Evolutionary conservation across 2,113 vertebrate species (phyloP).

Genomic region (Proteles cristata): DNA sequence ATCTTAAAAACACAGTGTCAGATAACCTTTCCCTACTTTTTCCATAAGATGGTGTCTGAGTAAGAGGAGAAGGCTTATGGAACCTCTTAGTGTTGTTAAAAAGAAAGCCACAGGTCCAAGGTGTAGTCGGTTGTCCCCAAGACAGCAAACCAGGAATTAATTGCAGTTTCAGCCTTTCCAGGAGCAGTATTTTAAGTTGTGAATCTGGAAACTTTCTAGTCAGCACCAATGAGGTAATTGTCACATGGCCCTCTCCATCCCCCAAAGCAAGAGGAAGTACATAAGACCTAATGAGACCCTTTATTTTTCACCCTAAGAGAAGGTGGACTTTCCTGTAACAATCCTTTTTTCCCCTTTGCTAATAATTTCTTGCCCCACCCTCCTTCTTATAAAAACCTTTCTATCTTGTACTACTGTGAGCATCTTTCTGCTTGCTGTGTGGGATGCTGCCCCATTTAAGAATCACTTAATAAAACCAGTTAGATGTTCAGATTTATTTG

Average conservation of each 20-base stretch:
- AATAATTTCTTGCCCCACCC: neutral
- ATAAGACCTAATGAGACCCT: neutral
- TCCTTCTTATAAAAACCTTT: neutral
- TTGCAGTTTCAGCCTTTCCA: neutral
- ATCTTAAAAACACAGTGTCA: neutral
- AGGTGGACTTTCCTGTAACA: neutral
- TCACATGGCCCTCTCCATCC: neutral
- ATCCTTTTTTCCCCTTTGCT: neutral
- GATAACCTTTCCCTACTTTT: neutral
- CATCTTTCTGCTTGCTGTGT: neutral
- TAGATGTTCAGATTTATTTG: neutral
- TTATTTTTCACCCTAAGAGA: neutral
- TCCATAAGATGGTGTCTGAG: neutral
- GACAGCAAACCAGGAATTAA: neutral
- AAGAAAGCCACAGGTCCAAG: neutral
- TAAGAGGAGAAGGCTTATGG: neutral
- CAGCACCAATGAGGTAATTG: neutral
- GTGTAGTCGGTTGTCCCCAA: neutral
- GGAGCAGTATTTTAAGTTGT: neutral
- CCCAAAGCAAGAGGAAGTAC: neutral
- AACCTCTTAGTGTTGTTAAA: neutral
- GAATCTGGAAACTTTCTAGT: neutral
- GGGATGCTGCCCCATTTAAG: neutral
- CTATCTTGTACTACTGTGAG: neutral
- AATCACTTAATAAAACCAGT: neutral